Evolutionary conservation across 1,140 invertebrate genomes (phyloP).

Genomic region (Brachionus paranguensis): DNA sequence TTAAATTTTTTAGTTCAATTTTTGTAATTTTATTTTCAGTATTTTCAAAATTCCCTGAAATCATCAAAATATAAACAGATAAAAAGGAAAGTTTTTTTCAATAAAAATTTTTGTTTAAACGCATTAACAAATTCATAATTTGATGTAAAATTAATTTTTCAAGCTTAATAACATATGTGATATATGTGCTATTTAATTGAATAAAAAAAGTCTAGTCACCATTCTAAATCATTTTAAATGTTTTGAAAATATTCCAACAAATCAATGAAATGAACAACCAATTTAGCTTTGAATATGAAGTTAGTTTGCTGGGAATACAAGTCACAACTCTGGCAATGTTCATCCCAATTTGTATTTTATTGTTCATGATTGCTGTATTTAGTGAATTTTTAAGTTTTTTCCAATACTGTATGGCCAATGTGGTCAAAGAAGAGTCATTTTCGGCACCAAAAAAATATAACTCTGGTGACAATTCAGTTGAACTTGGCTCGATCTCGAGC

Average conservation of each 20-base stretch:
- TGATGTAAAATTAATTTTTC: not conserved
- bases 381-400: slow-evolving; percentile 21
- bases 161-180: not conserved
- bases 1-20: too few relatives aligned
- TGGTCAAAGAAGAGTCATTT: not conserved
- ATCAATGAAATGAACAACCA: not conserved
- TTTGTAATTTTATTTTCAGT: too few relatives aligned
- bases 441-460: not conserved
- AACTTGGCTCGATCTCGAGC: not conserved
- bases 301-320: not conserved
- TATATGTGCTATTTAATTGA: not conserved
- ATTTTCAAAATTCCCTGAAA: not conserved
- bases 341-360: not conserved
- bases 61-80: not conserved
- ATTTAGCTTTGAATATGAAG: not conserved
- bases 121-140: not conserved
- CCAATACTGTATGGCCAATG: not conserved
- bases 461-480: not conserved
- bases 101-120: not conserved
- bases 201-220: not conserved
- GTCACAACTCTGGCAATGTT: not conserved
- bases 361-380: not conserved
- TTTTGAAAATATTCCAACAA: not conserved
- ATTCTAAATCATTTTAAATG: not conserved
- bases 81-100: not conserved